Base-by-base conservation (phyloP, 2,888 invertebrate genomes). In the Erebia ligea region DNA sequence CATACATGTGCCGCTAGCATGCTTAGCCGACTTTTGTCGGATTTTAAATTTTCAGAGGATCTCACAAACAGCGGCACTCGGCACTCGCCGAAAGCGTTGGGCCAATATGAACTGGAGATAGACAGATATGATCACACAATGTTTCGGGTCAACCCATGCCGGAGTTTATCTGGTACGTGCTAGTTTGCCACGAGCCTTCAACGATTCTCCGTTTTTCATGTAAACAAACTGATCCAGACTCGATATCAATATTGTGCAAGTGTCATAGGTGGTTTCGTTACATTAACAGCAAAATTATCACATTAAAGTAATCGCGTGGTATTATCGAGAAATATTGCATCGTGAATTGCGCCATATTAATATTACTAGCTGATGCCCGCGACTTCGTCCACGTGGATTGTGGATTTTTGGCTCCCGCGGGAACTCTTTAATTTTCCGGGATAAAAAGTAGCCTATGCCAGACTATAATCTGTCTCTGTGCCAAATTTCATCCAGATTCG, bases 111-210 rank as follows among this genome's bases (percentile, higher is more conserved):
- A 45, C 45, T 45, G 45, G 45, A 11, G 42, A 9, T 17, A 40
- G 34, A 68, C 57, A 64, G 63, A 67, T n/a, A n/a, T 70, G 72
- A 66, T 67, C 71, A 58, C 66, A 63, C 67, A 72, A 68, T 68
- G 66, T 65, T 68, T 71, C 50, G 76, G 85, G 87, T 84, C 82
- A 83, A 54, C 64, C 71, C 63, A 67, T 80, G 76, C 81, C 82
- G 76, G 81, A 76, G 77, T 61, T 17, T 69, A 73, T 77, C 85
- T 71, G 74, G 84, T 77, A 76, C n/a, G 2, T 76, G 79, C 84
- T 78, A 75, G 88, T 77, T 82, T 58, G 81, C 78, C 85, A 87
- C 84, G 85, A 84, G 84, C 84, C 79, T 72, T 76, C 79, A 77
- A 76, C 76, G 71, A 21, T 71, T 70, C 70, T 68, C 68, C 56